Evolutionary conservation across 2,888 invertebrate genomes (phyloP).

Genomic region (Tinea semifulvella): DNA sequence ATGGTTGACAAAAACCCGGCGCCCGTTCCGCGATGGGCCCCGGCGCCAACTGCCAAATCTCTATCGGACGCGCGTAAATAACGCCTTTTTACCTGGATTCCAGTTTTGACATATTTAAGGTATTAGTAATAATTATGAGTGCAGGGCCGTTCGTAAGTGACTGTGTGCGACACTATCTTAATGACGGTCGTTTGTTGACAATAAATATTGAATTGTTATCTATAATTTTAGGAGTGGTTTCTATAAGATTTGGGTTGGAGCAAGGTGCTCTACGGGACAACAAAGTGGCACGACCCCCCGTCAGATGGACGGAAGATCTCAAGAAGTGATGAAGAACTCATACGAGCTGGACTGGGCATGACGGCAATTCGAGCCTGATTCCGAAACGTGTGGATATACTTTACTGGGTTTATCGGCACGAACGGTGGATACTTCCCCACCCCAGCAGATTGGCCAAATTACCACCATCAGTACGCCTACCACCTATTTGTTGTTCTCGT

Average conservation of each 20-base stretch:
- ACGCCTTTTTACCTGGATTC: conserved; percentile 67
- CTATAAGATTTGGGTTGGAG: conserved; percentile 30
- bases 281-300: too few relatives aligned
- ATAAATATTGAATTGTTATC: conserved; percentile 64
- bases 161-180: conserved; percentile 63
- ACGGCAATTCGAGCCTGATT: too few relatives aligned
- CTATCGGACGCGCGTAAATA: conserved; percentile 65
- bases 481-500: too few relatives aligned
- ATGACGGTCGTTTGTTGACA: conserved; percentile 62
- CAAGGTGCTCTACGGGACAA: too few relatives aligned
- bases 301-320: too few relatives aligned
- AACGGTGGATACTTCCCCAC: too few relatives aligned
- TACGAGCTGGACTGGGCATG: too few relatives aligned
- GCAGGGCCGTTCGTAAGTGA: conserved; percentile 46
- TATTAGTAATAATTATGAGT: conserved; percentile 68
- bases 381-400: too few relatives aligned
- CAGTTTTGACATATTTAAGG: conserved; percentile 68
- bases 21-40: conserved; percentile 44
- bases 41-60: conserved; percentile 68
- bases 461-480: too few relatives aligned
- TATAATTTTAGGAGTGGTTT: conserved; percentile 24
- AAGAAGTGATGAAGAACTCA: too few relatives aligned
- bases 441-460: too few relatives aligned
- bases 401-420: too few relatives aligned
- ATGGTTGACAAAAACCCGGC: conserved; percentile 64